Evolutionary conservation across 2,888 invertebrate species (phyloP).

Genomic region (Harmothoe impar): DNA sequence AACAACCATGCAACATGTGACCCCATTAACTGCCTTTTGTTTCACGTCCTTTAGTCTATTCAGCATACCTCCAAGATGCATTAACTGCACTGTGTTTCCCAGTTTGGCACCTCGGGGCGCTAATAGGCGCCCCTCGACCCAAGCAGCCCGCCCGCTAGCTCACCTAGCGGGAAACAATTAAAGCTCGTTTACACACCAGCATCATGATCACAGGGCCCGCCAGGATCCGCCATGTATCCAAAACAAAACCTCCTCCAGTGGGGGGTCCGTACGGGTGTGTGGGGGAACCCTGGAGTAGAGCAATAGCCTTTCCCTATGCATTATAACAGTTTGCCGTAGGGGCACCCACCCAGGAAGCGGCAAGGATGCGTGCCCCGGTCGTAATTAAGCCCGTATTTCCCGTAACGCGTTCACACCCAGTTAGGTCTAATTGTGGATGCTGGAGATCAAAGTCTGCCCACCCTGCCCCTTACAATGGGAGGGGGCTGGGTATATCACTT

Average conservation of each 20-base stretch:
- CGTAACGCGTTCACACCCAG: conserved; percentile 39
- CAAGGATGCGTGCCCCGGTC: not conserved
- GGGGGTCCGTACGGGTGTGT: not conserved
- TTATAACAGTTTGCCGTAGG: not conserved
- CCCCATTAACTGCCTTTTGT: no score
- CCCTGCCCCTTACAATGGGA: not conserved
- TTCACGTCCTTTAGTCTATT: no score
- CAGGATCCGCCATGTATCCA: not conserved
- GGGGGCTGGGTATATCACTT: conserved; percentile 18
- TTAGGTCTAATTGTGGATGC: not conserved
- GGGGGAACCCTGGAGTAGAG: not conserved
- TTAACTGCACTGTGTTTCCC: not conserved
- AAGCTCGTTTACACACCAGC: not conserved
- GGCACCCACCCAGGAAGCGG: not conserved
- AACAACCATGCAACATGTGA: no score
- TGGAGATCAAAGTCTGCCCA: conserved; percentile 24
- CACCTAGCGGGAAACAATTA: not conserved
- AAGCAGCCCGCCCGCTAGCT: no score
- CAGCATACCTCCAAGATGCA: not conserved
- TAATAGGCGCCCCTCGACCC: no score
- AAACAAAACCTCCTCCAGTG: not conserved
- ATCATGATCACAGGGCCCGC: not conserved
- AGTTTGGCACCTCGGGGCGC: not conserved
- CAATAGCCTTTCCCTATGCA: not conserved
- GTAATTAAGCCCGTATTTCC: not conserved